Evolutionary conservation across 2,888 invertebrate genomes (phyloP).

Genomic region (Alloscopus bannaensis): DNA sequence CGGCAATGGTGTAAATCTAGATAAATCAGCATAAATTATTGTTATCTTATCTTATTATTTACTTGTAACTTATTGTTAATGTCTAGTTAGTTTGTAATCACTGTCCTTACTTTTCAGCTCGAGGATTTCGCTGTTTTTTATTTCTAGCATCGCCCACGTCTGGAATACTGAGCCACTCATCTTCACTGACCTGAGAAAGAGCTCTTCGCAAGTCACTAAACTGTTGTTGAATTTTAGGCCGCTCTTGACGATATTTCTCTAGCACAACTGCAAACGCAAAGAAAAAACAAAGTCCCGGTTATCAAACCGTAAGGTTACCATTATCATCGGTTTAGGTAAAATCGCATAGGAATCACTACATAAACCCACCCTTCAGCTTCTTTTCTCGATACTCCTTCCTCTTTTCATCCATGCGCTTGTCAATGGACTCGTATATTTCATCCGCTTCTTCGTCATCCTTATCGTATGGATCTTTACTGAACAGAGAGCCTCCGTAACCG

Average conservation of each 20-base stretch:
- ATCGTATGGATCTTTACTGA: constrained; percentile 99
- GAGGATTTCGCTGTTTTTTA: constrained; percentile 94
- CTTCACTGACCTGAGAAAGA: constrained; percentile 87
- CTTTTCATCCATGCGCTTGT: constrained; percentile 99
- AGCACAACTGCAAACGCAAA: constrained; percentile 82
- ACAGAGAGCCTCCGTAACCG: constrained; percentile 99
- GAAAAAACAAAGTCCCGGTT: too few relatives aligned
- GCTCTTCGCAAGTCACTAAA: constrained; percentile 97
- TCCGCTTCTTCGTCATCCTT: constrained; percentile 99
- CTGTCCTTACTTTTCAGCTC: constrained; percentile 91
- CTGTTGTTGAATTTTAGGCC: constrained; percentile 99
- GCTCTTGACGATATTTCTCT: constrained; percentile 97
- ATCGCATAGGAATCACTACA: background rate
- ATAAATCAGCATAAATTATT: constrained; percentile 9
- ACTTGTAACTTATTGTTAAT: too few relatives aligned
- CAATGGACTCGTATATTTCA: constrained; percentile 98
- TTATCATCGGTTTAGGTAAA: background rate
- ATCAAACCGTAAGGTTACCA: too few relatives aligned
- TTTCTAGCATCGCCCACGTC: constrained; percentile 99
- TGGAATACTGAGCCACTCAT: constrained; percentile 97
- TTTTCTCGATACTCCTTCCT: constrained; percentile 96
- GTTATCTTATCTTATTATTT: too few relatives aligned
- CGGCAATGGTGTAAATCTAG: constrained; percentile 93
- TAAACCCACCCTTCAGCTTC: constrained; percentile 80
- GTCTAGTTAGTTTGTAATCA: constrained; percentile 15